phyloP scores from a whole-genome alignment of 2,888 invertebrate genomes.

The Vanessa cardui region DNA sequence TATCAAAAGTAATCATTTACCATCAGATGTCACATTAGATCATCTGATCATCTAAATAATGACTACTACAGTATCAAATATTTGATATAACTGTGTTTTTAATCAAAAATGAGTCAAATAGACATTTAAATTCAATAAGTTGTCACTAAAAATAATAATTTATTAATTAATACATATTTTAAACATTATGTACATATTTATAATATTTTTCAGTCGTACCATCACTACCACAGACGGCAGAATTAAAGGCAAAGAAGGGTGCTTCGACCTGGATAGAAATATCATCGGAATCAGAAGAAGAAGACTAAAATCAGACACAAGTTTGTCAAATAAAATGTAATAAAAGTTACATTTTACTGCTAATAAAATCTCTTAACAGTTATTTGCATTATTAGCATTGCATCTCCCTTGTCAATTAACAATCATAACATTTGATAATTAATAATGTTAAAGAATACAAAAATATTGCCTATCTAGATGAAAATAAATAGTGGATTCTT shows the following conservation, averaged over 20 bases:
- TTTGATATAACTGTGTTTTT: not conserved
- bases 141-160: not conserved
- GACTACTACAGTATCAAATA: no score
- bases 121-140: not conserved
- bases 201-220: constrained; percentile 62
- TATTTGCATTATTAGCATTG: constrained; percentile 56
- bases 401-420: constrained; percentile 62
- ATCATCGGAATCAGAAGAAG: constrained; percentile 74
- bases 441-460: constrained; percentile 46
- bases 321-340: constrained; percentile 69
- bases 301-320: constrained; percentile 49
- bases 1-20: no score
- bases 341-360: constrained; percentile 65
- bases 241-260: constrained; percentile 61
- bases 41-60: no score
- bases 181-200: not conserved
- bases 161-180: not conserved
- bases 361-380: constrained; percentile 62
- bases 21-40: no score
- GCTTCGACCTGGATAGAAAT: constrained; percentile 74
- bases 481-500: constrained; percentile 46
- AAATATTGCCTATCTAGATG: constrained; percentile 40
- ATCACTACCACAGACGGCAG: constrained; percentile 65
- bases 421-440: constrained; percentile 54
- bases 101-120: no score